phyloP scores from a whole-genome alignment of 2,797 vertebrate genomes.

The Cynopterus sphinx region DNA sequence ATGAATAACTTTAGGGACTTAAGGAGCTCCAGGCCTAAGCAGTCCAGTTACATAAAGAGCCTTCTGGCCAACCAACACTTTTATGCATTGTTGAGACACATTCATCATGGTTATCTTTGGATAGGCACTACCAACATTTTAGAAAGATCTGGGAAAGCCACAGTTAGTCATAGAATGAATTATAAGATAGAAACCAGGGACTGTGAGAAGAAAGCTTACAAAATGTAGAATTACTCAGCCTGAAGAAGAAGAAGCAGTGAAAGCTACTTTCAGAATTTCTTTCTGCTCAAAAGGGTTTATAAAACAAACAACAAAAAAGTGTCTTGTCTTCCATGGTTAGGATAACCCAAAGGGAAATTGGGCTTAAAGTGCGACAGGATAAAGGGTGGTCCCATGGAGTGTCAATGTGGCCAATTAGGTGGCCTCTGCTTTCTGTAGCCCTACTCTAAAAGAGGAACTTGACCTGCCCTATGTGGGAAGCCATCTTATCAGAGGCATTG shows the following conservation, averaged over 20 bases:
- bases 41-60: neutral
- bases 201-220: neutral
- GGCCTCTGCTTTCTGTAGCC: neutral
- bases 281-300: slow-evolving; percentile 45
- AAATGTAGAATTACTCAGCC: slow-evolving; percentile 9
- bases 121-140: slow-evolving; percentile 27
- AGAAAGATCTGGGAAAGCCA: neutral
- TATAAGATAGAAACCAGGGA: neutral
- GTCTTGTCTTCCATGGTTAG: slow-evolving; percentile 26
- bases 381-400: neutral
- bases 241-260: neutral
- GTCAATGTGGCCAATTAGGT: neutral
- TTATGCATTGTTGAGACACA: neutral
- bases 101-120: slow-evolving; percentile 26
- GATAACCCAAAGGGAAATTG: neutral
- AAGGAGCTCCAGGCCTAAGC: neutral
- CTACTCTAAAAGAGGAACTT: neutral
- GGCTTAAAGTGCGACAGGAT: neutral
- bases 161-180: slow-evolving; percentile 32
- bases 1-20: slow-evolving; percentile 3
- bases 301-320: neutral
- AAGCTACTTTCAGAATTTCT: slow-evolving; percentile 23
- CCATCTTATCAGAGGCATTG: neutral
- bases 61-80: neutral
- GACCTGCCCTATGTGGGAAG: neutral